Conservation (phyloP, 2,888 invertebrate genomes). For the Drosophila longiperda region DNA sequence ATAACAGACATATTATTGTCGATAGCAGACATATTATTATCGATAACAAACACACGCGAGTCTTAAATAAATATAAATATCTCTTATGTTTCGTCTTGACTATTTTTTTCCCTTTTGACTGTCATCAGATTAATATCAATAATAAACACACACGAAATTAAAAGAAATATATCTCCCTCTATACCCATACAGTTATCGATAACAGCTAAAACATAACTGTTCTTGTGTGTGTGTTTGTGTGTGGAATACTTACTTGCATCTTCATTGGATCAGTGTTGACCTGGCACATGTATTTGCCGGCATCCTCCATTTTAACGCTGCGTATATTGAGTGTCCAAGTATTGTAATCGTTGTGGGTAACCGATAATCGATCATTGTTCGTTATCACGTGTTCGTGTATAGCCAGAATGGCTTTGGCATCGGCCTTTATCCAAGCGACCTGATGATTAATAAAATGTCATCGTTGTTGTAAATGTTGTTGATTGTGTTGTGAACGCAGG, state of each 20-base stretch:
- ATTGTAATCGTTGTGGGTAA: constrained; percentile 96
- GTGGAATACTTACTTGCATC: constrained; percentile 90
- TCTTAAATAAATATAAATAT: neutral
- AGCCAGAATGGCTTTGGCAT: constrained; percentile 96
- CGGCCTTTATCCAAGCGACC: constrained; percentile 98
- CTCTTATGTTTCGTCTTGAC: too few relatives aligned
- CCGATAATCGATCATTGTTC: constrained; percentile 94
- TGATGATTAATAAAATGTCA: constrained; percentile 80
- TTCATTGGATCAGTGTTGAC: constrained; percentile 97
- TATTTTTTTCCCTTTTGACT: neutral
- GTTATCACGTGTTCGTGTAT: constrained; percentile 97
- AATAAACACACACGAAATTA: neutral
- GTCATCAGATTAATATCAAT: neutral
- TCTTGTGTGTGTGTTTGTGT: neutral
- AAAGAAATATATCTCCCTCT: too few relatives aligned
- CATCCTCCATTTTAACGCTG: constrained; percentile 93
- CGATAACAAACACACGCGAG: too few relatives aligned
- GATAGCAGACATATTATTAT: too few relatives aligned
- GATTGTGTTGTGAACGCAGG: neutral
- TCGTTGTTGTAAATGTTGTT: constrained; percentile 7
- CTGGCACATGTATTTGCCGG: constrained; percentile 97
- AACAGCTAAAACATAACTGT: neutral
- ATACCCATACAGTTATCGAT: neutral
- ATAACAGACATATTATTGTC: too few relatives aligned
- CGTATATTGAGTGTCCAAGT: constrained; percentile 96